Percentiles rank a stretch among this genome's conserved stretches.
Conservation (phyloP, 2,888 invertebrate genomes). For the Calephelis perditalis region DNA sequence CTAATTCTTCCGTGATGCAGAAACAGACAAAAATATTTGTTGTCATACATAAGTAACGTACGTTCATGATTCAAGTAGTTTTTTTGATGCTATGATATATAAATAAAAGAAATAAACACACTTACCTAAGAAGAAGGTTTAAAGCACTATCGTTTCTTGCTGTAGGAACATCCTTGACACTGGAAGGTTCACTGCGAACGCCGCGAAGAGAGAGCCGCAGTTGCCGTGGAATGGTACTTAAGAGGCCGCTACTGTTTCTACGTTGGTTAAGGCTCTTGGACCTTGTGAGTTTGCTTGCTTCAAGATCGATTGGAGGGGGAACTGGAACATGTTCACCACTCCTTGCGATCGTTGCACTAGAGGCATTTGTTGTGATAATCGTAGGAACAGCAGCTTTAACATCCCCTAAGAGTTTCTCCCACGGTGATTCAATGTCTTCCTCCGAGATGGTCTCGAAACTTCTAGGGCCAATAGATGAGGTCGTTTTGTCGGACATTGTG, state of each 20-base stretch:
- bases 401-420: conserved; percentile 71
- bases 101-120: neutral
- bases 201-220: conserved; percentile 71
- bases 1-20: too few relatives aligned
- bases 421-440: conserved; percentile 66
- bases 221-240: conserved; percentile 74
- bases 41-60: too few relatives aligned
- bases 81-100: too few relatives aligned
- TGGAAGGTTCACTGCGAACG: conserved; percentile 70
- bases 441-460: conserved; percentile 75
- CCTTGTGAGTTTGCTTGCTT: conserved; percentile 61
- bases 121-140: conserved; percentile 72
- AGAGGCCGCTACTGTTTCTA: conserved; percentile 71
- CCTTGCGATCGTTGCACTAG: conserved; percentile 56
- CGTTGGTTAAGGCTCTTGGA: conserved; percentile 71
- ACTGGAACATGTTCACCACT: conserved; percentile 52
- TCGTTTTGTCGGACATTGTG: conserved; percentile 71
- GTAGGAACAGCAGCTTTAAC: conserved; percentile 65
- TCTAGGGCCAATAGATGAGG: conserved; percentile 69
- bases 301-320: conserved; percentile 52
- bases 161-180: conserved; percentile 69
- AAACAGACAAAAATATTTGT: too few relatives aligned
- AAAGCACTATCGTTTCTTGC: conserved; percentile 72
- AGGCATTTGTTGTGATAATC: conserved; percentile 67
- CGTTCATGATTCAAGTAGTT: too few relatives aligned